Conservation (phyloP, 2,888 invertebrate genomes). For the Dysmachus trigonus region DNA sequence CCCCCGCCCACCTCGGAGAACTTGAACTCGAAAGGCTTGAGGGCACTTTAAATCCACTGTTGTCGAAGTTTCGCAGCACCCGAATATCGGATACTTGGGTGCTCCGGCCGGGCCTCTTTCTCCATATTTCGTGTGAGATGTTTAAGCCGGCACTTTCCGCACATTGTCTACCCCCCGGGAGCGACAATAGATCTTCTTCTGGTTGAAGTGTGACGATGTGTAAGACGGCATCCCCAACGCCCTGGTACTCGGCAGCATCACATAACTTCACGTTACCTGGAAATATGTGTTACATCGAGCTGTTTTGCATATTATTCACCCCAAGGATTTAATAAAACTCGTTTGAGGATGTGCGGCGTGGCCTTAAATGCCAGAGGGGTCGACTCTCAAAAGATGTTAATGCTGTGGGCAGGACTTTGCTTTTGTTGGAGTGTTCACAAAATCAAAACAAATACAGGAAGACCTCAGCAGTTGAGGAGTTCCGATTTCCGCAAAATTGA, state of each 20-base stretch:
- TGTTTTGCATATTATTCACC: constrained; percentile 44
- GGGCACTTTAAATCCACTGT: not conserved
- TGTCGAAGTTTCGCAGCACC: constrained; percentile 2
- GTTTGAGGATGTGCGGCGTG: not conserved
- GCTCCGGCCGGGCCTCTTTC: too few relatives aligned
- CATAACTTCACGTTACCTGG: not conserved
- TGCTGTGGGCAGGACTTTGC: not conserved
- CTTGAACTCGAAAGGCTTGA: not conserved
- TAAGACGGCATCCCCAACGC: not conserved
- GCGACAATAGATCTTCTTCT: not conserved
- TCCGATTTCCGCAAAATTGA: not conserved
- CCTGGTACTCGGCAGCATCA: not conserved
- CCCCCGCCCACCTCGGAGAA: not conserved
- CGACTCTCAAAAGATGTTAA: not conserved
- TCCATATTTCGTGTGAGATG: not conserved
- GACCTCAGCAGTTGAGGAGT: not conserved
- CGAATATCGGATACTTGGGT: not conserved
- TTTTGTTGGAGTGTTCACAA: not conserved
- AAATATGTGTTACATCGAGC: constrained; percentile 37
- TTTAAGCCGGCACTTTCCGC: not conserved
- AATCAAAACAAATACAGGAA: not conserved
- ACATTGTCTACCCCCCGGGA: not conserved
- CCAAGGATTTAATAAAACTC: constrained; percentile 40
- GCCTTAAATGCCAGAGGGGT: not conserved
- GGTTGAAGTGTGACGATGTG: not conserved